phyloP scores from a whole-genome alignment of 2,113 vertebrate species.

The Caretta caretta region DNA sequence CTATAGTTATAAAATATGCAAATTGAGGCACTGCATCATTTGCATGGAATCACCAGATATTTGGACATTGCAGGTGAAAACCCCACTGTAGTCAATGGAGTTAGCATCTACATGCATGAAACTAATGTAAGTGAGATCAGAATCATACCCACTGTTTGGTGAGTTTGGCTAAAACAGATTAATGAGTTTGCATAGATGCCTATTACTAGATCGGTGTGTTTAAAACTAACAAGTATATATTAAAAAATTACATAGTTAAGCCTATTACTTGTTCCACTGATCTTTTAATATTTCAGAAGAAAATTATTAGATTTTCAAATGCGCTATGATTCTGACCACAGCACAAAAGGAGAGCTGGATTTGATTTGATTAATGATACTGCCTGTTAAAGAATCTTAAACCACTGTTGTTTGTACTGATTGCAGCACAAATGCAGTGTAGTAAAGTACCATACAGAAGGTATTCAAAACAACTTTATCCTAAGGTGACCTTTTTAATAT shows the following conservation, averaged over 20 bases:
- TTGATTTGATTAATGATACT: slow-evolving; percentile 17
- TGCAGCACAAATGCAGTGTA: slow-evolving; percentile 14
- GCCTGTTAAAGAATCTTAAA: background rate
- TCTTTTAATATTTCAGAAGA: background rate
- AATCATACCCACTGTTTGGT: background rate
- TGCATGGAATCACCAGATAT: background rate
- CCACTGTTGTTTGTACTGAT: slow-evolving; percentile 7
- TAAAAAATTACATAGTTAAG: background rate
- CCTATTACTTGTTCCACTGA: background rate
- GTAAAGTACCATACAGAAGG: background rate
- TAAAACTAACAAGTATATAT: background rate
- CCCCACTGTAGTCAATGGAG: background rate
- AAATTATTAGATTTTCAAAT: slow-evolving; percentile 18
- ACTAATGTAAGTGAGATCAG: background rate
- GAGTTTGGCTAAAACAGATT: background rate
- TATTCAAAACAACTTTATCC: background rate
- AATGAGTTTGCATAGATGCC: background rate
- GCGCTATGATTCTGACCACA: background rate
- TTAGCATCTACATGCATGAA: background rate
- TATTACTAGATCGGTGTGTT: background rate
- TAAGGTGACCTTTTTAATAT: background rate
- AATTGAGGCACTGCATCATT: background rate
- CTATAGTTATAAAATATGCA: background rate
- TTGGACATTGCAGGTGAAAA: background rate
- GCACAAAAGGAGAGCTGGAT: background rate